Percentiles rank a stretch among this genome's conserved stretches.
Evolutionary conservation across 2,113 vertebrate genomes (phyloP).

Genomic region (Alouatta palliata): DNA sequence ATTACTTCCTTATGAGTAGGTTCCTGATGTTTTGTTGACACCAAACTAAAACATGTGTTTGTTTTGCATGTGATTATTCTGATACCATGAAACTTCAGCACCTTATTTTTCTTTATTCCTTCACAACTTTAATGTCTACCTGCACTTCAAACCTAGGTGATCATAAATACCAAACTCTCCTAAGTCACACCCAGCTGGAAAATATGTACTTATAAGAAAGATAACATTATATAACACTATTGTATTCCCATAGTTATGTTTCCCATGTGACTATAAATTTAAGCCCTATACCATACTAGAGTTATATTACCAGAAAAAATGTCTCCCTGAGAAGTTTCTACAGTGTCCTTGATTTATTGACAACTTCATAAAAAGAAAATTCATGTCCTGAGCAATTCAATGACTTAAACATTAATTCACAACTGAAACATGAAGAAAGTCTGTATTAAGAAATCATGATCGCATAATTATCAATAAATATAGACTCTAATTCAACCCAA

Average conservation of each 20-base stretch:
- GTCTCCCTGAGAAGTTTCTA: conserved; percentile 62
- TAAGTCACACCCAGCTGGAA: conserved; percentile 74
- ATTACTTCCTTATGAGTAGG: conserved; percentile 47
- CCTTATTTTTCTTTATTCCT: conserved; percentile 55
- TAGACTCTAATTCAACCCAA: neutral
- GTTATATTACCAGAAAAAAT: conserved; percentile 61
- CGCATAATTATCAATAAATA: conserved; percentile 16
- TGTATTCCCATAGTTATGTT: conserved; percentile 64
- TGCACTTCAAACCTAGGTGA: conserved; percentile 71
- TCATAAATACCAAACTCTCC: conserved; percentile 78
- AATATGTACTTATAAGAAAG: conserved; percentile 67
- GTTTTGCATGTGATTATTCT: conserved; percentile 61
- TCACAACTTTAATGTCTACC: conserved; percentile 73
- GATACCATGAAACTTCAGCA: conserved; percentile 66
- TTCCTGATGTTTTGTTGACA: conserved; percentile 68
- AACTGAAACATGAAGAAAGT: conserved; percentile 45
- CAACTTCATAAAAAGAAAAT: conserved; percentile 22
- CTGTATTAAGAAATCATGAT: conserved; percentile 20
- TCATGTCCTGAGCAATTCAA: neutral
- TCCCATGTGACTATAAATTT: conserved; percentile 73
- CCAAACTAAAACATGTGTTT: conserved; percentile 65
- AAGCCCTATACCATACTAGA: neutral
- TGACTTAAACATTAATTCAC: conserved; percentile 33
- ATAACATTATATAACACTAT: conserved; percentile 76
- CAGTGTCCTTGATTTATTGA: conserved; percentile 64